Evolutionary conservation across 2,888 invertebrate species (phyloP), one percentile per base, ranked within the genome.

Genomic region (Microctonus hyperodae): DNA sequence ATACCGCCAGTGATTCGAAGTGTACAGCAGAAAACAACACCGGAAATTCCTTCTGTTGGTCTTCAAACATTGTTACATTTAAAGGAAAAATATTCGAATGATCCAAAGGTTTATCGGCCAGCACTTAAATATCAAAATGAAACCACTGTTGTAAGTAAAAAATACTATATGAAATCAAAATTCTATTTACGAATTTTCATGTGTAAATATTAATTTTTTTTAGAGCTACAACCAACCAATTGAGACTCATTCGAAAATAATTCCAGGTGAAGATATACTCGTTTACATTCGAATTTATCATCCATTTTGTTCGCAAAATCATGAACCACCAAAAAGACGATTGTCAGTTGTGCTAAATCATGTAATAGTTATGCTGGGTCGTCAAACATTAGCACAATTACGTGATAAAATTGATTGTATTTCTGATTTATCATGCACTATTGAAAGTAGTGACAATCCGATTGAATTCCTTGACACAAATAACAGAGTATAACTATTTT

Each of bases 401-500:
- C 87, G 92, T 2, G 94, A 95, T 78, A 87, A 88, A 73, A 90
- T 96, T 71, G 84, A 86, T 20, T 97, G 97, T 80, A 82, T 89
- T 58, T 89, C 91, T 72, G 94, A 96, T 81, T 80, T 86, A 22
- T 88, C 88, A 65, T 84, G 88, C 71, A 85, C 89, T 22, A 84
- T 86, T 37, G 92, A 92, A 77, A 84, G 89, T 0, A 90, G 91
- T 69, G 76, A 85, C 3, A 77, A 85, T 53, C 88, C 89, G 0
- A 78, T 85, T 0, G 25, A 55, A 50, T 59, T 60, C 0, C 23
- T 37, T 22, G 50, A 48, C 50, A 44, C 48, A 0, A 16, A 57
- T 0, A 68, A 69, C 40, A 71, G 68, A 67, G 70, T 70, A 69
- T 4, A 10, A 9, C 37, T 37, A 48, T 13, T 16, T 40, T 22